Evolutionary conservation across 2,888 invertebrate genomes (phyloP), one percentile per base, ranked within the genome.

Genomic region (Belgica antarctica): DNA sequence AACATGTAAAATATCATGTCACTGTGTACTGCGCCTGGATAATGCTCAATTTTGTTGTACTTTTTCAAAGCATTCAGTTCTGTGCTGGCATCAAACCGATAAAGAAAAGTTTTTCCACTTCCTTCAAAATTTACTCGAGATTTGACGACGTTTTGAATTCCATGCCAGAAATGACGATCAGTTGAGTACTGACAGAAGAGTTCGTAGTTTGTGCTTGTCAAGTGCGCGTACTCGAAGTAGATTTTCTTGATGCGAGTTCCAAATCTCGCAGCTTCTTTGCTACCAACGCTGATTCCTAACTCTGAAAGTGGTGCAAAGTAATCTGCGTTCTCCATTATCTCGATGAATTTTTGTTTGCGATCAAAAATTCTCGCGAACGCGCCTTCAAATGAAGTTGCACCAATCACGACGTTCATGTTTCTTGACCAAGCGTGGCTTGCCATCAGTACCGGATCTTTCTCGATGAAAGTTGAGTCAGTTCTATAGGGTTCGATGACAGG

Each of bases 11-110:
- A 80, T 79, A 72, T 79, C n/a, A 27, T 17, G 12, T 52, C 80
- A 1, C 76, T 78, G 72, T 80, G 80, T 22, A 78, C 76, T 0
- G 75, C 76, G 5, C 71, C 71, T 0, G 75, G 73, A 25, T 77
- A 70, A 36, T 75, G 73, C 3, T 65, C 46, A 19, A 12, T 10
- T 34, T 65, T 24, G 19, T 31, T 22, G 12, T 17, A 7, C 25
- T 41, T 41, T 12, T 46, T 65, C 7, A 65, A n/a, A 1, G 24
- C 4, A 65, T 65, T 65, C n/a, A 65, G 25, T 41, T 65, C 73
- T 1, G 79, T 78, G 62, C 79, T 79, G 65, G 76, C 76, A 28
- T 78, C 78, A 72, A 80, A 80, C 22, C 79, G 77, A 47, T 79
- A 80, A 1, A 80, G 70, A 68, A 76, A 80, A 1, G 79, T 80